Percentiles rank a stretch among this genome's conserved stretches.
These are phyloP conservation scores for Fratercula arctica DNA, from an alignment of 2,797 vertebrate genomes.

Conservation along the genomic window DNA sequence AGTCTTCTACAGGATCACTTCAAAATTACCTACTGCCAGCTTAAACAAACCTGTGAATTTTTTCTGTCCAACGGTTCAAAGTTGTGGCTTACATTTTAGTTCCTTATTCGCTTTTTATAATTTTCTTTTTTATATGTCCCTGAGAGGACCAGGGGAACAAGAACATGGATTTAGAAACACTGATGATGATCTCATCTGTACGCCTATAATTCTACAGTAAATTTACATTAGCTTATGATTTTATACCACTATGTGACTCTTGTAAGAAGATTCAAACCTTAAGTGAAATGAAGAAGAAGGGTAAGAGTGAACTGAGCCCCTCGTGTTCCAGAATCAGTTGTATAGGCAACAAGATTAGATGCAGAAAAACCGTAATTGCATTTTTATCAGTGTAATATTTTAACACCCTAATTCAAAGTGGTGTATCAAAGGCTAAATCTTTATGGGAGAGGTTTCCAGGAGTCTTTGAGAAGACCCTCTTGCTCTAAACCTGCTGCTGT, in stretches of 20 bases:
- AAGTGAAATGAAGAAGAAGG: not conserved
- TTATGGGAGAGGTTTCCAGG: not conserved
- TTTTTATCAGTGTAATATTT: not conserved
- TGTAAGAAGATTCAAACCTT: not conserved
- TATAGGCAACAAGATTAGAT: not conserved
- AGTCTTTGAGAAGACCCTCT: not conserved
- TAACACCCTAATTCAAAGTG: not conserved
- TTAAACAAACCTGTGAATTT: not conserved
- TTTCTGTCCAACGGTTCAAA: not conserved
- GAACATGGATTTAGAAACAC: not conserved
- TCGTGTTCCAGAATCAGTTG: not conserved
- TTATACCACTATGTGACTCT: not conserved
- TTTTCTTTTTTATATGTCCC: not conserved
- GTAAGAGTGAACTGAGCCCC: not conserved
- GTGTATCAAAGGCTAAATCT: not conserved
- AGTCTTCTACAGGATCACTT: not conserved
- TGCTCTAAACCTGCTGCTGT: not conserved
- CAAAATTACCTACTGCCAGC: not conserved
- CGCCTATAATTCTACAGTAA: not conserved
- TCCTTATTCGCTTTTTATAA: not conserved
- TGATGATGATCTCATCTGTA: not conserved
- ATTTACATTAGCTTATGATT: not conserved
- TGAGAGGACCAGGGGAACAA: not conserved
- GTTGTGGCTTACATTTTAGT: not conserved
- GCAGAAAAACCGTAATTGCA: not conserved